Percentiles rank a stretch among this genome's conserved stretches.
These are phyloP conservation scores for Tetramorium simillimum DNA, from an alignment of 1,140 invertebrate species.

Conservation along the genomic window DNA sequence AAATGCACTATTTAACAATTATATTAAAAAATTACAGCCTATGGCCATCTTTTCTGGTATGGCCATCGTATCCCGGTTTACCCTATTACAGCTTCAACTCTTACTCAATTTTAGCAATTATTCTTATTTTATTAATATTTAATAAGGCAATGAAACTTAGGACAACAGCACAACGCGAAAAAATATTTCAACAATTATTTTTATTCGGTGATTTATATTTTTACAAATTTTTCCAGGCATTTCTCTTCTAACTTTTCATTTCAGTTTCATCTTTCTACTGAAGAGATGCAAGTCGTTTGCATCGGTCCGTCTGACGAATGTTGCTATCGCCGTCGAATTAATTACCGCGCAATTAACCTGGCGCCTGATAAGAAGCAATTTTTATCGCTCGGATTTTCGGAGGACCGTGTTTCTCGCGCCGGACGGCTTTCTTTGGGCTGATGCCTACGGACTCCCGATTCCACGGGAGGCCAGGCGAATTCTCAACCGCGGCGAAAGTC, in stretches of 20 bases:
- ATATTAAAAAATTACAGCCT: no score
- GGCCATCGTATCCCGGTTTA: no score
- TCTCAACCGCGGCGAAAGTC: constrained; percentile 7
- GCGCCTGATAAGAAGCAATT: not conserved
- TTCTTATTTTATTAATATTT: not conserved
- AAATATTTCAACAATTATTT: not conserved
- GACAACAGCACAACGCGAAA: not conserved
- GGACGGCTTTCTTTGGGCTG: not conserved
- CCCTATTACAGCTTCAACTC: not conserved
- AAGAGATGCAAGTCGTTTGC: not conserved
- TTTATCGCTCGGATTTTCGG: not conserved
- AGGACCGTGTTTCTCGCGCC: not conserved
- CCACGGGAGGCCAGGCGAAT: constrained; percentile 26
- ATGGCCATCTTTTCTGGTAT: no score
- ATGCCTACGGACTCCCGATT: not conserved
- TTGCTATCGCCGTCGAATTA: not conserved
- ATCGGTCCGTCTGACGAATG: not conserved
- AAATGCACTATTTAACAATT: no score
- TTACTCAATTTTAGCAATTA: not conserved
- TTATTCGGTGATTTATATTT: not conserved
- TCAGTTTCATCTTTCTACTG: not conserved
- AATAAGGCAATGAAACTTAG: not conserved
- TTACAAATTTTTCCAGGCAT: not conserved
- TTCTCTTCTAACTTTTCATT: not conserved
- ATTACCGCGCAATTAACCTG: not conserved